phyloP scores from a whole-genome alignment of 2,113 vertebrate species.

The Sapayoa aenigma region DNA sequence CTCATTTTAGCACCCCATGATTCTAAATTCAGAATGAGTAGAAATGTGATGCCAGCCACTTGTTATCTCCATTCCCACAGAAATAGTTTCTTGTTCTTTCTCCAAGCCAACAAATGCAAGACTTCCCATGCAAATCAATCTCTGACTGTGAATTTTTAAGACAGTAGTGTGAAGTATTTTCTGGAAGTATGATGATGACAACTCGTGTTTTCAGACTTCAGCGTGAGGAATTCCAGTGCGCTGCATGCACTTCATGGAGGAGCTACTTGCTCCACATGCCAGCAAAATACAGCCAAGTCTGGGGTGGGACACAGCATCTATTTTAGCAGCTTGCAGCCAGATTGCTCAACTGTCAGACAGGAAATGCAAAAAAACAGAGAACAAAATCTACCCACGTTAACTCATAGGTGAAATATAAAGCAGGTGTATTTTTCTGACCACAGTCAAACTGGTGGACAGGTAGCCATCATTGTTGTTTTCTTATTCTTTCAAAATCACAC shows the following conservation, averaged over 20 bases:
- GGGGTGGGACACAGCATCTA: background rate
- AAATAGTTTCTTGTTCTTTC: background rate
- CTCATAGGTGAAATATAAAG: background rate
- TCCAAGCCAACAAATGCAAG: background rate
- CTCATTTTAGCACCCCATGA: background rate
- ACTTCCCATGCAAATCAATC: background rate
- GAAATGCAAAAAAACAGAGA: background rate
- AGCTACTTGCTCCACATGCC: background rate
- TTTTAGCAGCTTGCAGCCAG: background rate
- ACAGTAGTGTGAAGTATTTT: background rate
- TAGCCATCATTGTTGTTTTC: background rate
- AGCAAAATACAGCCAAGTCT: background rate
- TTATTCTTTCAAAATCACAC: background rate
- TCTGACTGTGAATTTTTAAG: background rate
- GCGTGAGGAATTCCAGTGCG: background rate
- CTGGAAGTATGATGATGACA: rapidly evolving
- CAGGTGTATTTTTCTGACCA: background rate
- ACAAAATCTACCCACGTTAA: background rate
- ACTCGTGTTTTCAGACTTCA: background rate
- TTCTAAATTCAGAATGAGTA: background rate
- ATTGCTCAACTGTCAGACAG: background rate
- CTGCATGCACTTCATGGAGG: background rate
- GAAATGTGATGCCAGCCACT: background rate
- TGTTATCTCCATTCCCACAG: background rate
- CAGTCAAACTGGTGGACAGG: rapidly evolving